phyloP scores from a whole-genome alignment of 2,888 invertebrate genomes.

The Apamea anceps region DNA sequence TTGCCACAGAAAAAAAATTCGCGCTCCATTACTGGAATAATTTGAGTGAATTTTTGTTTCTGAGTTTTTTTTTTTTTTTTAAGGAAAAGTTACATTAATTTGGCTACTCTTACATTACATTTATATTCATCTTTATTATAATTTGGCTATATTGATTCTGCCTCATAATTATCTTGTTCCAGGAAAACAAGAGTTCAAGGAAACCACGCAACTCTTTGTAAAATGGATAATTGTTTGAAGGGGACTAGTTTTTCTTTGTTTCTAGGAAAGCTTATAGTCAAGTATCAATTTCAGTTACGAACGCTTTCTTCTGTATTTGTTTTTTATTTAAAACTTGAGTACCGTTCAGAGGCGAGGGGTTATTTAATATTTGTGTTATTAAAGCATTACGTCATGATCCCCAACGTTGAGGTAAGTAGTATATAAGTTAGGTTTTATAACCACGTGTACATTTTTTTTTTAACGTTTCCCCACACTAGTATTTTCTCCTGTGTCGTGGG shows the following conservation, averaged over 20 bases:
- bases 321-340: background rate
- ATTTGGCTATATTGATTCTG: background rate
- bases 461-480: no score
- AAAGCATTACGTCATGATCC: background rate
- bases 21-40: background rate
- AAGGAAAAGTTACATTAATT: no score
- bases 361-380: background rate
- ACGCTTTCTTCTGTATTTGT: background rate
- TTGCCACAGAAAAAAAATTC: background rate
- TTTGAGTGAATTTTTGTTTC: background rate
- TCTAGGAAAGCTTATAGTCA: background rate
- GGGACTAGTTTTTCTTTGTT: background rate
- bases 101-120: background rate
- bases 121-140: no score
- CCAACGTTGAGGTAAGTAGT: background rate
- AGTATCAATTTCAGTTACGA: background rate
- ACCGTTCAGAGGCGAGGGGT: background rate
- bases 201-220: background rate
- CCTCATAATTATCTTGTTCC: background rate
- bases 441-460: no score
- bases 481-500: no score
- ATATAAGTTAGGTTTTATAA: no score
- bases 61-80: background rate
- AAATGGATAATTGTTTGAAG: background rate
- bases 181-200: background rate